Conservation (phyloP, 1,140 invertebrate species). For the Dolichoris vasculosae region DNA sequence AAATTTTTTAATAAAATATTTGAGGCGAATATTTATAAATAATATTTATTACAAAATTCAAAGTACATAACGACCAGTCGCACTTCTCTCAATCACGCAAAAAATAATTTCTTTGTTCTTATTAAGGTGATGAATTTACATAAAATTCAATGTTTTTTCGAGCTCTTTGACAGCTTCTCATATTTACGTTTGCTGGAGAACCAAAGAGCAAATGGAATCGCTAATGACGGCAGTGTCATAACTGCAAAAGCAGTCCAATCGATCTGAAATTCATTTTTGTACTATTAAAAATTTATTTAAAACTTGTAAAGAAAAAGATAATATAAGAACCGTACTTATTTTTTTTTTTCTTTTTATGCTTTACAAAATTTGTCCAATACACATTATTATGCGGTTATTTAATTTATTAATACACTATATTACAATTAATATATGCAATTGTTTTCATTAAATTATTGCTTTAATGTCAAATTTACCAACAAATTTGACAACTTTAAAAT, state of each 20-base stretch:
- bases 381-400: no score
- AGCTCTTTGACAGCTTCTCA: constrained; percentile 79
- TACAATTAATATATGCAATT: background rate
- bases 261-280: constrained; percentile 76
- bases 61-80: constrained; percentile 62
- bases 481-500: no score
- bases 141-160: constrained; percentile 68
- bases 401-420: background rate
- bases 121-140: constrained; percentile 42
- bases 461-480: no score
- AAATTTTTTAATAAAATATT: constrained; percentile 47
- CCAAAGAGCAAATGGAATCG: constrained; percentile 96
- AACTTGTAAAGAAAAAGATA: no score
- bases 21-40: constrained; percentile 63
- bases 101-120: constrained; percentile 57
- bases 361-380: background rate
- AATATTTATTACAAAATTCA: constrained; percentile 70
- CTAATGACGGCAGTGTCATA: constrained; percentile 95
- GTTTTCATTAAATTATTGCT: no score
- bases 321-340: background rate
- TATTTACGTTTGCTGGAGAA: constrained; percentile 96
- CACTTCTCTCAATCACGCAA: constrained; percentile 64
- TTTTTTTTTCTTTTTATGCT: background rate
- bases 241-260: constrained; percentile 98
- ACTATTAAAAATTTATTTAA: background rate